phyloP scores from a whole-genome alignment of 2,113 vertebrate genomes.

The Plecturocebus donacophilus region DNA sequence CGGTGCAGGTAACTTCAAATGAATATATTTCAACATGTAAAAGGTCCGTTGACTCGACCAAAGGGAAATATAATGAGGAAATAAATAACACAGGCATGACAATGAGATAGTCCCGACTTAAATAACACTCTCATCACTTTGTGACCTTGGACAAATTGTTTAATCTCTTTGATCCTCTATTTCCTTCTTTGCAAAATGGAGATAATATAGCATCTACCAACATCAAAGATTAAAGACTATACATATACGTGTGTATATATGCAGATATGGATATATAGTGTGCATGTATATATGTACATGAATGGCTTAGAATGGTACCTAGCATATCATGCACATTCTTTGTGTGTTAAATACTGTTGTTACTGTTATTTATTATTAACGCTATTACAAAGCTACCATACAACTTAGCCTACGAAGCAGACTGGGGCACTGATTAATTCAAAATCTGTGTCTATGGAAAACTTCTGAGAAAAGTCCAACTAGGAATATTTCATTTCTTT shows the following conservation, averaged over 20 bases:
- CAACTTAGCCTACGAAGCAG: background rate
- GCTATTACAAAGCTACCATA: background rate
- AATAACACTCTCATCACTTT: background rate
- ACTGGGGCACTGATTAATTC: background rate
- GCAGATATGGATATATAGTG: background rate
- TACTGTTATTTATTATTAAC: background rate
- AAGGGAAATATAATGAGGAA: background rate
- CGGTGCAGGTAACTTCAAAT: constrained; percentile 5
- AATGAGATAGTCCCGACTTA: background rate
- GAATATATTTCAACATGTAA: constrained; percentile 34
- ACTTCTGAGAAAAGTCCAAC: background rate
- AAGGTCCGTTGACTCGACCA: background rate
- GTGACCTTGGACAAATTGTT: background rate
- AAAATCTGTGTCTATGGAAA: constrained; percentile 13
- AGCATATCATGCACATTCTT: background rate
- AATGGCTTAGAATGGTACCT: background rate
- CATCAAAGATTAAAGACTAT: background rate
- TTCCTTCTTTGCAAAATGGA: constrained; percentile 7
- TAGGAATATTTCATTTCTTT: background rate
- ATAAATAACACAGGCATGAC: background rate
- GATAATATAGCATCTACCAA: background rate
- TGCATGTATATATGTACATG: background rate
- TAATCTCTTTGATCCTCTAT: background rate
- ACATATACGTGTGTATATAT: background rate
- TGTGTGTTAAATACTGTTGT: background rate